Conservation (phyloP, 2,888 invertebrate species). For the Carabus problematicus region DNA sequence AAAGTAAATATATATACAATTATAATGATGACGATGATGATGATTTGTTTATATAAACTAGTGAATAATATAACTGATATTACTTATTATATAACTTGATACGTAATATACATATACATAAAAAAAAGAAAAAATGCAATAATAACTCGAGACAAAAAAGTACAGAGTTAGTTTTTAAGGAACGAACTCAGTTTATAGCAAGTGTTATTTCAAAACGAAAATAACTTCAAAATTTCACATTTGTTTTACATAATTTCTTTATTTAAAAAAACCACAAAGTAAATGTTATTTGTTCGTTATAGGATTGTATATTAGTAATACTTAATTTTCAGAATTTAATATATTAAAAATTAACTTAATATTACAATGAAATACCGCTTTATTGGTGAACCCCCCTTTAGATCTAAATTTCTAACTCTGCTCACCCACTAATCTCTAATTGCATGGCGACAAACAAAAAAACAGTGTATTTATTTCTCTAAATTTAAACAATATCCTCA, state of each 20-base stretch:
- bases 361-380: too few relatives aligned
- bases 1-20: slow-evolving; percentile 24
- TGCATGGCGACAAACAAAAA: too few relatives aligned
- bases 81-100: slow-evolving; percentile 23
- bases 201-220: background rate
- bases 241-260: background rate
- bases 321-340: too few relatives aligned
- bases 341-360: too few relatives aligned
- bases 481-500: too few relatives aligned
- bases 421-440: too few relatives aligned
- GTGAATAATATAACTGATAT: slow-evolving; percentile 18
- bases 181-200: slow-evolving; percentile 5
- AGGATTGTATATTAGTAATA: too few relatives aligned
- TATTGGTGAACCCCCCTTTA: too few relatives aligned
- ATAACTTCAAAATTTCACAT: background rate
- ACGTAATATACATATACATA: slow-evolving; percentile 32
- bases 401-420: too few relatives aligned
- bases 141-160: slow-evolving; percentile 15
- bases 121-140: slow-evolving; percentile 35
- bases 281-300: too few relatives aligned
- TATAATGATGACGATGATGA: slow-evolving; percentile 16
- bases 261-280: too few relatives aligned
- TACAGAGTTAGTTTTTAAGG: slow-evolving; percentile 31
- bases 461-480: too few relatives aligned
- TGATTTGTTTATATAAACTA: slow-evolving; percentile 31